phyloP scores from a whole-genome alignment of 2,888 invertebrate species.

The Cylloceria caligata region DNA sequence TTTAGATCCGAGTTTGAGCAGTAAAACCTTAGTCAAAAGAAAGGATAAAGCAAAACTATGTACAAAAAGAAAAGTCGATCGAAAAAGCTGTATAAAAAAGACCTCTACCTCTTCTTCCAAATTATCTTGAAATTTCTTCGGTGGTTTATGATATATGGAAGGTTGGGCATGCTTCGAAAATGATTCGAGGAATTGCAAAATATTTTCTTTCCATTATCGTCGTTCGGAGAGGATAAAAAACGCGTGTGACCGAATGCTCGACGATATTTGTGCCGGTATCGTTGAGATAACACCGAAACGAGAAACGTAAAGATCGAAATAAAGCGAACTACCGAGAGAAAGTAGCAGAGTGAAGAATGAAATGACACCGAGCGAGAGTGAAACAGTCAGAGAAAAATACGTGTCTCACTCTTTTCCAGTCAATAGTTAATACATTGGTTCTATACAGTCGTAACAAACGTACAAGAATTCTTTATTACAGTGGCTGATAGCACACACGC shows the following conservation, averaged over 20 bases:
- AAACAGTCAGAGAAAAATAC: slow-evolving; percentile 3
- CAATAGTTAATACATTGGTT: slow-evolving; percentile 11
- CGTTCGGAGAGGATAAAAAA: slow-evolving; percentile 8
- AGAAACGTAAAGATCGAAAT: slow-evolving; percentile 8
- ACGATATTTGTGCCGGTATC: slow-evolving; percentile 31
- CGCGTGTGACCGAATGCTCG: slow-evolving; percentile 28
- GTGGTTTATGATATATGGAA: neutral
- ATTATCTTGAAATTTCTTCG: slow-evolving; percentile 16
- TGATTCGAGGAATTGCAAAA: slow-evolving; percentile 33
- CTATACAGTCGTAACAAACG: neutral
- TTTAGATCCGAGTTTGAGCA: neutral
- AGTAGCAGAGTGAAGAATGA: neutral
- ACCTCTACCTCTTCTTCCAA: neutral
- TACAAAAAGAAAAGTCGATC: neutral
- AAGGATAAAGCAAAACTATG: neutral
- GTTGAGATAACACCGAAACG: slow-evolving; percentile 48
- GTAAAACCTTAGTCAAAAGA: slow-evolving; percentile 3
- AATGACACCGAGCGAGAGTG: neutral
- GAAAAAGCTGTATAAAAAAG: slow-evolving; percentile 11
- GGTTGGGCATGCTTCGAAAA: slow-evolving; percentile 19
- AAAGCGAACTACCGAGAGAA: neutral
- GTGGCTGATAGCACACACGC: slow-evolving; percentile 26
- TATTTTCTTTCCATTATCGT: slow-evolving; percentile 62
- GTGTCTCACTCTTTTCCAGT: neutral
- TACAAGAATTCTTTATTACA: slow-evolving; percentile 44